These are phyloP conservation scores for Agonopterix subpropinquella DNA, from an alignment of 2,888 invertebrate species.

Conservation along the genomic window DNA sequence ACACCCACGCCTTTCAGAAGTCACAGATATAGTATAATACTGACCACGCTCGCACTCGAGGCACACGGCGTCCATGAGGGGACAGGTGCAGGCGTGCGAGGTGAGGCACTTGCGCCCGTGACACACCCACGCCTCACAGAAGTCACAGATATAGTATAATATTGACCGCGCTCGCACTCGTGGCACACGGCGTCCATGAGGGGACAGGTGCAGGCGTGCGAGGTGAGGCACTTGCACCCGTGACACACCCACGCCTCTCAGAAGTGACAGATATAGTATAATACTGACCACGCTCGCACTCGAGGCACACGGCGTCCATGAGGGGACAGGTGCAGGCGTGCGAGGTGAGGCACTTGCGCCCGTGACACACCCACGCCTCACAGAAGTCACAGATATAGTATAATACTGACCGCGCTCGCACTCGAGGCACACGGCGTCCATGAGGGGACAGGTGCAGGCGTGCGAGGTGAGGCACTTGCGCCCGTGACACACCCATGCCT, in stretches of 20 bases:
- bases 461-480: slow-evolving; percentile 92
- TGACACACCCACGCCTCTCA: slow-evolving; percentile 99
- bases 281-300: slow-evolving; percentile 86
- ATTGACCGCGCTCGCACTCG: too few relatives aligned
- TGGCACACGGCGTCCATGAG: too few relatives aligned
- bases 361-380: slow-evolving; percentile 98
- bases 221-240: slow-evolving; percentile 91
- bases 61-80: slow-evolving; percentile 91
- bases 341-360: slow-evolving; percentile 90
- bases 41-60: slow-evolving; percentile 90
- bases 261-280: slow-evolving; percentile 86
- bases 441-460: slow-evolving; percentile 93
- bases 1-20: slow-evolving; percentile 98
- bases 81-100: slow-evolving; percentile 93
- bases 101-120: slow-evolving; percentile 95
- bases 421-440: slow-evolving; percentile 92
- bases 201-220: too few relatives aligned
- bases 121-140: slow-evolving; percentile 98
- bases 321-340: slow-evolving; percentile 96
- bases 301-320: slow-evolving; percentile 90
- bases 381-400: slow-evolving; percentile 92
- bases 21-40: slow-evolving; percentile 82
- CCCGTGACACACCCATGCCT: slow-evolving; percentile 98
- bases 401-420: slow-evolving; percentile 82
- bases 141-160: slow-evolving; percentile 98